Conservation (phyloP, 2,113 vertebrate genomes). For the Neotoma lepida region DNA sequence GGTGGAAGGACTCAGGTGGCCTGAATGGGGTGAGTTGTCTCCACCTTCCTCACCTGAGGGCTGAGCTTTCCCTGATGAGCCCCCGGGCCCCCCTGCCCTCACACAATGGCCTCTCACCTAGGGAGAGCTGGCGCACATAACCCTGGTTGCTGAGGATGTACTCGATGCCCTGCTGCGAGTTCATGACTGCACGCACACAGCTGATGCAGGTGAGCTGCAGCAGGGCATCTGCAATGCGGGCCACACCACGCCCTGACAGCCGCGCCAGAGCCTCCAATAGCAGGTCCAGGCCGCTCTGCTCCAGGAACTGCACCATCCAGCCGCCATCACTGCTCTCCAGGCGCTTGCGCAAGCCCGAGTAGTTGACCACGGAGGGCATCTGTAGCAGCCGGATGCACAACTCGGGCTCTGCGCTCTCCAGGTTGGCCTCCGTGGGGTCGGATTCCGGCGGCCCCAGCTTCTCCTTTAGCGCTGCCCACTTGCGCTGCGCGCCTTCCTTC, state of each 20-base stretch:
- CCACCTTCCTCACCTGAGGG: background rate
- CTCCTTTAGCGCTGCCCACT: constrained; percentile 93
- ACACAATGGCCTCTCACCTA: constrained; percentile 85
- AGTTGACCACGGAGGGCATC: constrained; percentile 96
- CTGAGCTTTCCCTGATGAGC: background rate
- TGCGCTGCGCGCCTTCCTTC: constrained; percentile 90
- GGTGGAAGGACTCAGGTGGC: rapidly evolving
- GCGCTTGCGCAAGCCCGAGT: constrained; percentile 94
- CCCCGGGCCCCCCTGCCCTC: background rate
- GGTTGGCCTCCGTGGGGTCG: constrained; percentile 94
- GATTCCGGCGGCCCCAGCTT: constrained; percentile 92
- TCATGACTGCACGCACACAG: constrained; percentile 96
- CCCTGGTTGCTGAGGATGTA: constrained; percentile 97
- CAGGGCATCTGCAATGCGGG: constrained; percentile 94
- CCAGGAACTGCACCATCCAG: constrained; percentile 99
- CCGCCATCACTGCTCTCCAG: constrained; percentile 92
- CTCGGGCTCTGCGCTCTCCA: constrained; percentile 96
- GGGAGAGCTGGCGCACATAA: constrained; percentile 96
- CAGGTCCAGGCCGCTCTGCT: constrained; percentile 95
- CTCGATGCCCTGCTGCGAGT: constrained; percentile 93
- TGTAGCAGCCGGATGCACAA: constrained; percentile 97
- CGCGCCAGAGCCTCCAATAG: constrained; percentile 96
- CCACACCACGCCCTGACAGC: constrained; percentile 94
- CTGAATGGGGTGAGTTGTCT: background rate
- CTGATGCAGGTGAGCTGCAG: constrained; percentile 97